phyloP scores from a whole-genome alignment of 1,140 invertebrate genomes.

The Macrocentrus cingulum region DNA sequence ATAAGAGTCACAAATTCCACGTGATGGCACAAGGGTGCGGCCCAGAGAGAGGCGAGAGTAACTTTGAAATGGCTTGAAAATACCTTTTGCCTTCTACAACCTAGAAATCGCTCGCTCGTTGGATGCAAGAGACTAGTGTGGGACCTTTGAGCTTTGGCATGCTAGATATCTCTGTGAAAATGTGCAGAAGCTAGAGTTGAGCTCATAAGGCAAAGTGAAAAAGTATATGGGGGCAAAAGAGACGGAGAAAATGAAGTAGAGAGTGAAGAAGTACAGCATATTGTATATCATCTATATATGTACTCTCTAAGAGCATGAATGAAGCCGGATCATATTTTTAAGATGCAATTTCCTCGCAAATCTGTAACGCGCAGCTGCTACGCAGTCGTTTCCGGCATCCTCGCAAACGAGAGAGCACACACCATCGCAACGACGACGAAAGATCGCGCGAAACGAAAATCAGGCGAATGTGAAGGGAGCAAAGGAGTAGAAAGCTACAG shows the following conservation, averaged over 20 bases:
- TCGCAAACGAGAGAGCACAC: conserved; percentile 22
- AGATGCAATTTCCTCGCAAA: conserved; percentile 53
- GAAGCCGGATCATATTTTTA: conserved; percentile 54
- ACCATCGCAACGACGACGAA: conserved; percentile 19
- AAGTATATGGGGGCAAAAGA: neutral
- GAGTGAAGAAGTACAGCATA: neutral
- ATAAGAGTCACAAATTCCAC: too few species aligned
- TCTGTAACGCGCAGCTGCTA: conserved; percentile 47
- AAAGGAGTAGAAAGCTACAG: conserved; percentile 9
- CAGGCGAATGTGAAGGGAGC: neutral
- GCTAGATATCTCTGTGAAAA: too few species aligned
- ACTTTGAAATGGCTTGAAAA: too few species aligned
- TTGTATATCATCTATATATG: neutral
- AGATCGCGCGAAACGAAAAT: conserved; percentile 21
- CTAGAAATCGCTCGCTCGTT: too few species aligned
- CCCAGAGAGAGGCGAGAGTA: too few species aligned
- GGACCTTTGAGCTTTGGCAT: too few species aligned
- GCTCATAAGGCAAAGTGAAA: too few species aligned
- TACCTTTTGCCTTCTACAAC: too few species aligned
- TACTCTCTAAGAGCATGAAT: conserved; percentile 18
- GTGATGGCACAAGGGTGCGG: too few species aligned
- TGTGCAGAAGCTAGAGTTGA: too few species aligned
- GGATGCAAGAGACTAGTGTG: too few species aligned
- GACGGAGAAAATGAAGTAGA: neutral
- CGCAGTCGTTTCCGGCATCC: conserved; percentile 29